Percentiles rank a stretch among this genome's conserved stretches.
phyloP scores from a whole-genome alignment of 2,888 invertebrate genomes.

The Tenthredo notha region DNA sequence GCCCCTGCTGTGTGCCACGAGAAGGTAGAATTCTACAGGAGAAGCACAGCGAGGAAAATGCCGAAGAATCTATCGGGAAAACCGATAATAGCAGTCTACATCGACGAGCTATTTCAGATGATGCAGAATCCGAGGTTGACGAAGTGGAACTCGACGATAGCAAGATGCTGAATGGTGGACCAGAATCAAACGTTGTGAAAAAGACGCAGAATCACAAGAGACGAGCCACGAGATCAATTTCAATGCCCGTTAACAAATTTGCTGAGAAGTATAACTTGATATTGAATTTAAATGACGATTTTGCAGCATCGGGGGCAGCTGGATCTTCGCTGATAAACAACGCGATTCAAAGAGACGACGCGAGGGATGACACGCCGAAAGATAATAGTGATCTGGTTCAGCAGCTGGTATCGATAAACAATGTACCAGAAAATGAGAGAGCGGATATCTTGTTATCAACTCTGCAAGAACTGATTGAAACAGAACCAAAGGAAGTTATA shows the following conservation, averaged over 20 bases:
- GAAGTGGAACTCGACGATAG: background rate
- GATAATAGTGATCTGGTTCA: conserved; percentile 53
- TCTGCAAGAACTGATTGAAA: conserved; percentile 56
- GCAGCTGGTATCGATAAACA: conserved; percentile 56
- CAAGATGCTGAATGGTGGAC: background rate
- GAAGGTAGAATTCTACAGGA: conserved; percentile 57
- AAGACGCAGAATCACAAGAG: conserved; percentile 25
- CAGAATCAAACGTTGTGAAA: background rate
- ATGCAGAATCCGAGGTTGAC: background rate
- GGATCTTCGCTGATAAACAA: background rate
- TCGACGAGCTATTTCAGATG: conserved; percentile 4
- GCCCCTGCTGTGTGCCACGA: conserved; percentile 67
- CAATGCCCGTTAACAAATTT: conserved; percentile 65
- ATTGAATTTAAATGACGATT: conserved; percentile 55
- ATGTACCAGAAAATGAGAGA: conserved; percentile 58
- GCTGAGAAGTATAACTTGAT: conserved; percentile 65
- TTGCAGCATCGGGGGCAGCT: background rate
- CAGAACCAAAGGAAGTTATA: conserved; percentile 52
- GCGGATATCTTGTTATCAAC: conserved; percentile 58
- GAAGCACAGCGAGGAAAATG: conserved; percentile 61
- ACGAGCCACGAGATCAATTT: conserved; percentile 45
- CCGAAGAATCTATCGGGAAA: conserved; percentile 52
- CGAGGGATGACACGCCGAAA: conserved; percentile 36
- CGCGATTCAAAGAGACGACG: conserved; percentile 47
- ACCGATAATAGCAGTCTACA: background rate